Base-by-base conservation (phyloP, 2,797 vertebrate genomes). In the Cynopterus sphinx region DNA sequence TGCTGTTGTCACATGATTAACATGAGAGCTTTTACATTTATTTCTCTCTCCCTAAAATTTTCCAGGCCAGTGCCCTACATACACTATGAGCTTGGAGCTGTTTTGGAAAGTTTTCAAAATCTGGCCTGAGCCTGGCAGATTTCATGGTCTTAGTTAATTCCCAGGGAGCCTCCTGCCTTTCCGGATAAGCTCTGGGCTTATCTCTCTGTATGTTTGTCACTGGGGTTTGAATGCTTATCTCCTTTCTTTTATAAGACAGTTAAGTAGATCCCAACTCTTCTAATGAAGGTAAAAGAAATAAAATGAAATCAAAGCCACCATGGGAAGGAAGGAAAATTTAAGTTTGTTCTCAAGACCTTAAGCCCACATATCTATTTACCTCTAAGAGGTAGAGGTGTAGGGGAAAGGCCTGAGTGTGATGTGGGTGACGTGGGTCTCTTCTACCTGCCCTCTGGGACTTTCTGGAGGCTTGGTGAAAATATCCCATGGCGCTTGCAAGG, bases 1-100 rank as follows among this genome's bases (percentile, higher is more conserved):
- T 68, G 41, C 67, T 65, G 26, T 28, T 36, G 57, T 97, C 97
- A 93, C 91, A 67, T 93, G 95, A 77, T 77, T 24, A 74, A 36
- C 89, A n/a, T 1, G 10, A 57, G 55, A 39, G 26, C 36, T 81
- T 82, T 70, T 17, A 49, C 15, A 0, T 31, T 84, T 67, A 31
- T 59, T 51, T 49, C 33, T 57, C 85, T 79, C 36, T 51, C 51
- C 3, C 77, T 31, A 6, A 53, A 33, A 61, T 31, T 90, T 88
- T 90, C 97, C 90, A 78, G 57, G 24, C 33, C 24, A 4, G 36
- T 39, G 77, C 83, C 67, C 92, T 43, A 65, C 65, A 11, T 31
- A 31, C 83, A 4, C 28, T 7, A 2, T 57, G 36, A 87, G 43
- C 65, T 13, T 12, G 49, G 59, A 83, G 43, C 43, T 77, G 53